Conservation (phyloP, 2,113 vertebrate species). For the Scomber scombrus region DNA sequence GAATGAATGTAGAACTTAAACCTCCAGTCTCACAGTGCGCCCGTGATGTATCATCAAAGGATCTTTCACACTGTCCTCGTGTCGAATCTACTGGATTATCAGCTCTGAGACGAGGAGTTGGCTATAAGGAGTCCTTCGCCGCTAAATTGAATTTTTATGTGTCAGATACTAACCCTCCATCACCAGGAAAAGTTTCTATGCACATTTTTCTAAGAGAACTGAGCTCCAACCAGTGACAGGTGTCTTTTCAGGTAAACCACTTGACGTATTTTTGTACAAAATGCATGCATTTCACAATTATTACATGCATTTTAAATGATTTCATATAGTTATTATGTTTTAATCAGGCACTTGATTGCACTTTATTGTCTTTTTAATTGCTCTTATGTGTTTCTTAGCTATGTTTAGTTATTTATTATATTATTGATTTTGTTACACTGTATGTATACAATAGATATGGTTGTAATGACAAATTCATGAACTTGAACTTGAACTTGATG, state of each 20-base stretch:
- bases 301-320: too few relatives aligned
- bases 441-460: too few relatives aligned
- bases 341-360: too few relatives aligned
- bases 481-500: too few relatives aligned
- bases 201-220: conserved; percentile 5
- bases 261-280: background rate
- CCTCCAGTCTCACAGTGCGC: background rate
- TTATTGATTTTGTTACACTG: too few relatives aligned
- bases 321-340: too few relatives aligned
- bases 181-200: conserved; percentile 16
- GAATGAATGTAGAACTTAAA: conserved; percentile 29
- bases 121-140: conserved; percentile 12
- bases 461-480: too few relatives aligned
- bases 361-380: too few relatives aligned
- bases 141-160: conserved; percentile 28
- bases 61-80: conserved; percentile 12
- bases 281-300: background rate
- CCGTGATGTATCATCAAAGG: conserved; percentile 2
- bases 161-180: conserved; percentile 13
- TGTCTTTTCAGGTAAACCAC: background rate
- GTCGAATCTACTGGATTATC: background rate
- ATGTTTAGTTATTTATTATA: too few relatives aligned
- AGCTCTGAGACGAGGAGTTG: conserved; percentile 10
- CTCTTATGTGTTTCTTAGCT: too few relatives aligned
- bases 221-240: conserved; percentile 3